Base-by-base conservation (phyloP, 2,888 invertebrate genomes). In the Yponomeuta evonymella region DNA sequence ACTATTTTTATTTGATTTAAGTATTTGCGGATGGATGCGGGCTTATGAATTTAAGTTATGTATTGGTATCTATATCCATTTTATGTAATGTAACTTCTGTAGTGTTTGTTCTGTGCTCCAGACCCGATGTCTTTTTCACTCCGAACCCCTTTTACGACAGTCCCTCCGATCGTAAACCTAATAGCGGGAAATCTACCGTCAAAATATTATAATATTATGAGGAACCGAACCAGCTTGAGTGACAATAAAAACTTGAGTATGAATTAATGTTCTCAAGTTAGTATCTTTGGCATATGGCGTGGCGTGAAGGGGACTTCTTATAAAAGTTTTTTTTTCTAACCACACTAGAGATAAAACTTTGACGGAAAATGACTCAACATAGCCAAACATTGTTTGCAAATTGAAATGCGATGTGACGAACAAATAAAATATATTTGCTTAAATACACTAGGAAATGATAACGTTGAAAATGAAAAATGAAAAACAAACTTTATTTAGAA, bases 51-150 rank as follows among this genome's bases (percentile, higher is more conserved):
- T 23, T 23, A 23, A 23, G 23, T 23, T 23, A 23, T 23, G 23
- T 23, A 23, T 23, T 23, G 23, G 0, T 23, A 23, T 23, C 23
- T 23, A 23, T 23, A 23, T 23, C 23, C 23, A 23, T 23, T 23
- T 23, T 23, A 23, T 23, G 23, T 23, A 23, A 23, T 23, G 23
- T 23, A 58, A 2, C 51, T 58, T 58, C 51, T 58, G 51, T 58
- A 15, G 51, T 15, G 5, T 15, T 58, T 15, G 1, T 5, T 58
- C 51, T 58, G 51, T 58, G 51, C 51, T 15, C 51, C 15, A 58
- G 51, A 58, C 51, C 79, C 80, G 83, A 86, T 85, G 88, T 89
- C 87, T 88, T 86, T 87, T 85, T 88, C 86, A 83, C 78, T 81
- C 82, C 79, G 81, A 83, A 81, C 79, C 82, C 80, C 78, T 83